Percentiles rank a stretch among this genome's conserved stretches.
Evolutionary conservation across 2,888 invertebrate species (phyloP).

Genomic region (Pinctada fucata): DNA sequence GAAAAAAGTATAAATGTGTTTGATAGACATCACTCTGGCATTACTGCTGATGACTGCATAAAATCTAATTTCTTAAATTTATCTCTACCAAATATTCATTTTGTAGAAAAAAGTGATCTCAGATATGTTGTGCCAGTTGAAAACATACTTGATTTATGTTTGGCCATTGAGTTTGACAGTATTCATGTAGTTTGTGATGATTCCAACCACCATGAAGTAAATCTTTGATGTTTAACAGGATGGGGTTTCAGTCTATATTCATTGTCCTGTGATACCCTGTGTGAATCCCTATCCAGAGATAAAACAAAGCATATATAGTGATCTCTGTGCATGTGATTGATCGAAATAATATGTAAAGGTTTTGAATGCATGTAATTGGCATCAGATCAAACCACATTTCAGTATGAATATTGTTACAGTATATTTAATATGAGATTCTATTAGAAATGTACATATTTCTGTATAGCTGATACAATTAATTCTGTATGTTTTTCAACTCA

Average conservation of each 20-base stretch:
- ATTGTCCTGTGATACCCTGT: too few species aligned
- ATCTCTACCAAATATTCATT: conserved; percentile 8
- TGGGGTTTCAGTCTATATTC: too few species aligned
- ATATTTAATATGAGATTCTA: too few species aligned
- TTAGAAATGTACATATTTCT: too few species aligned
- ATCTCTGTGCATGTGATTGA: too few species aligned
- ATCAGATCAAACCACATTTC: too few species aligned
- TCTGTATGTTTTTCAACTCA: not conserved
- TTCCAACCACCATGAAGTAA: not conserved
- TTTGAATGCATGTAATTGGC: too few species aligned
- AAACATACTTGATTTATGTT: conserved; percentile 10
- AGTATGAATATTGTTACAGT: too few species aligned
- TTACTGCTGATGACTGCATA: conserved; percentile 5
- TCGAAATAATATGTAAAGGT: too few species aligned
- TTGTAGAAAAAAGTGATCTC: conserved; percentile 4
- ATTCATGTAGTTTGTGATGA: not conserved
- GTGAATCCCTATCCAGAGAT: too few species aligned
- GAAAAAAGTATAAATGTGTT: conserved; percentile 2
- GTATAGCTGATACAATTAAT: not conserved
- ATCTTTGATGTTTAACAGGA: not conserved
- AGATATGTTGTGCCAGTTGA: conserved; percentile 6
- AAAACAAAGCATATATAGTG: too few species aligned
- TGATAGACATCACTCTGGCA: not conserved
- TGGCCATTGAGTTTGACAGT: not conserved
- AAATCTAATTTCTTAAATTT: conserved; percentile 8